A percentile compares a stretch with the other conserved stretches of the same genome.
Evolutionary conservation across 92 coral and sea anemone species (phyloP).

Genomic region (Epizoanthus illoricatus): DNA sequence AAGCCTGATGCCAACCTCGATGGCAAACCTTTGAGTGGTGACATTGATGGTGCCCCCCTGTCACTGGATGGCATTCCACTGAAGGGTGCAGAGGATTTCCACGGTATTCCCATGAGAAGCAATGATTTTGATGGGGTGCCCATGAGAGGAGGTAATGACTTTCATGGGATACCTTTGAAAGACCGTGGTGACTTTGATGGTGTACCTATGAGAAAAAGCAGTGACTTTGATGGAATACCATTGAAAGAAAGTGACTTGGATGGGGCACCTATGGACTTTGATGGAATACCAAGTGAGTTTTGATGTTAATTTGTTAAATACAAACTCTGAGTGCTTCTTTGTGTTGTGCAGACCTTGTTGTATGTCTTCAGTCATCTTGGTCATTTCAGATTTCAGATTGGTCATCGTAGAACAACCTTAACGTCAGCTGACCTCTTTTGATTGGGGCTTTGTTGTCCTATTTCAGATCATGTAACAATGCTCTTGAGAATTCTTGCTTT

Average conservation of each 20-base stretch:
- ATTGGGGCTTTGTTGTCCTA: no score
- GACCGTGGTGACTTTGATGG: slow-evolving; percentile 51
- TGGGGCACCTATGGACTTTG: slow-evolving; percentile 78
- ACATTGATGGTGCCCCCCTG: slow-evolving; percentile 75
- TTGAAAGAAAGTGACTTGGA: slow-evolving; percentile 65
- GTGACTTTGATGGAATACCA: slow-evolving; percentile 50
- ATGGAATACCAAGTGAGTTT: slow-evolving; percentile 85
- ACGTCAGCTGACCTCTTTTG: no score
- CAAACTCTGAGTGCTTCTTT: background rate
- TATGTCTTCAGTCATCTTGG: no score
- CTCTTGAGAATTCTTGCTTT: no score
- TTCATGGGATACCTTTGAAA: slow-evolving; percentile 51
- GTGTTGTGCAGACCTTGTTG: no score
- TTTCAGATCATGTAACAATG: no score
- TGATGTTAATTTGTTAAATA: background rate
- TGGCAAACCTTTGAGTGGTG: slow-evolving; percentile 35
- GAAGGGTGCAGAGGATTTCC: slow-evolving; percentile 43
- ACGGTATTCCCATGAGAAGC: slow-evolving; percentile 56
- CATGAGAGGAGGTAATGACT: slow-evolving; percentile 33
- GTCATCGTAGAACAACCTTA: no score
- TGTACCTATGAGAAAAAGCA: slow-evolving; percentile 36
- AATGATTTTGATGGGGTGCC: slow-evolving; percentile 55
- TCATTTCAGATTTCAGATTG: no score
- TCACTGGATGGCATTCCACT: slow-evolving; percentile 67
- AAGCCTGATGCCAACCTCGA: slow-evolving; percentile 20